Percentiles rank a stretch among this genome's conserved stretches.
Conservation (phyloP, 2,888 invertebrate genomes). For the Ariolimax columbianus region DNA sequence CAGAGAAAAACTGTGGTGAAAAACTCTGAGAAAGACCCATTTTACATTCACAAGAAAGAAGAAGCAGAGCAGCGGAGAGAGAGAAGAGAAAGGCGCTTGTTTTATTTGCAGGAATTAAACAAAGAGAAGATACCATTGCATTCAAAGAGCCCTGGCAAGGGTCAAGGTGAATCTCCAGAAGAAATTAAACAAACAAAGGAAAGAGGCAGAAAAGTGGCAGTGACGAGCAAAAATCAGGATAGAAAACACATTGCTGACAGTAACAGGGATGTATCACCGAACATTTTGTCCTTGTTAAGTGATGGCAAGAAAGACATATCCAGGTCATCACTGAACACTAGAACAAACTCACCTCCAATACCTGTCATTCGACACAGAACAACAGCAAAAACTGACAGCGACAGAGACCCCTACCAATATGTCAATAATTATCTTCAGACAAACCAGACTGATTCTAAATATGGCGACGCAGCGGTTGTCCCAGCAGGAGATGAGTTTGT, state of each 20-base stretch:
- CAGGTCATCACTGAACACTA: background rate
- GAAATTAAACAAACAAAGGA: conserved; percentile 48
- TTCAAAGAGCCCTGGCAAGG: conserved; percentile 37
- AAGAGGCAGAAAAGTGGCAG: conserved; percentile 33
- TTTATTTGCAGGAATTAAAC: conserved; percentile 72
- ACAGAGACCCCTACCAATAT: conserved; percentile 57
- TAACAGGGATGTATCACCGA: conserved; percentile 13
- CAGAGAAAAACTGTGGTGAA: conserved; percentile 57
- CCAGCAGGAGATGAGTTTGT: conserved; percentile 69
- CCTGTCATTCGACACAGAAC: conserved; percentile 65
- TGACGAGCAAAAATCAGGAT: background rate
- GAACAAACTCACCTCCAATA: conserved; percentile 62
- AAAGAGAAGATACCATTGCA: conserved; percentile 66
- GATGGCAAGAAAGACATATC: conserved; percentile 20
- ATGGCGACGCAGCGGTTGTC: conserved; percentile 56
- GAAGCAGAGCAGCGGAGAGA: conserved; percentile 63
- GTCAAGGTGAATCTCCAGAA: conserved; percentile 15
- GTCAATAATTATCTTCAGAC: conserved; percentile 39
- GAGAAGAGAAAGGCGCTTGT: conserved; percentile 69
- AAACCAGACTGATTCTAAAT: conserved; percentile 35
- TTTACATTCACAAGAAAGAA: conserved; percentile 65
- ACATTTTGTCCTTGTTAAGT: conserved; percentile 30
- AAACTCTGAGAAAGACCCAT: conserved; percentile 76
- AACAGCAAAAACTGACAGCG: conserved; percentile 39
- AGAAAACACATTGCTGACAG: background rate